phyloP scores from a whole-genome alignment of 1,140 invertebrate genomes.

The Cydia strobilella region DNA sequence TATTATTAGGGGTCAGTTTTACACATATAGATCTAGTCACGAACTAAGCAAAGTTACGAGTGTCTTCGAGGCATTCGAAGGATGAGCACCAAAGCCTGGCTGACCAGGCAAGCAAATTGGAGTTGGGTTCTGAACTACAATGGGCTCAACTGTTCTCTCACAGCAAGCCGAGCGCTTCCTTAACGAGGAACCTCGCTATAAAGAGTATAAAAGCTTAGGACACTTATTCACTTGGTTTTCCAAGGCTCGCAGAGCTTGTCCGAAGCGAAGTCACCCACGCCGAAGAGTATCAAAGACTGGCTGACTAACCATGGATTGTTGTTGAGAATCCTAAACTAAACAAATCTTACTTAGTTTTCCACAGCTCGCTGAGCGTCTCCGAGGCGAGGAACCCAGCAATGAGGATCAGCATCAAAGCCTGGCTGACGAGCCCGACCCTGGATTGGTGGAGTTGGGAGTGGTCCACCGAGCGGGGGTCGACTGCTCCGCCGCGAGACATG shows the following conservation, averaged over 20 bases:
- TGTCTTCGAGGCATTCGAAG: no score
- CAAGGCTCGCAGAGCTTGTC: neutral
- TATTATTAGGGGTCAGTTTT: no score
- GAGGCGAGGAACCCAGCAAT: slow-evolving; percentile 94
- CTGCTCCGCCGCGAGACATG: slow-evolving; percentile 52
- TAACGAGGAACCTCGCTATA: no score
- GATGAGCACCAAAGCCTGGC: no score
- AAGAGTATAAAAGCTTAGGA: no score
- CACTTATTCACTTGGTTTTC: neutral
- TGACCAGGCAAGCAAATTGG: no score
- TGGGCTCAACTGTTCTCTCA: no score
- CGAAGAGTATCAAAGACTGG: neutral
- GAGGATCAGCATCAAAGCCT: slow-evolving; percentile 92
- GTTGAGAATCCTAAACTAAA: no score
- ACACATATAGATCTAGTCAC: no score
- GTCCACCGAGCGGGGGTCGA: slow-evolving; percentile 83
- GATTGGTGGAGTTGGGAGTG: slow-evolving; percentile 95
- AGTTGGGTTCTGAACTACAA: no score
- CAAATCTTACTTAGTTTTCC: slow-evolving; percentile 90
- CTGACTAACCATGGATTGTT: neutral
- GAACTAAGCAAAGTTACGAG: no score
- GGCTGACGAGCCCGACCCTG: slow-evolving; percentile 91
- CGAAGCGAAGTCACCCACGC: neutral
- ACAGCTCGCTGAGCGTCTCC: slow-evolving; percentile 94
- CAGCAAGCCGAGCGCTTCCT: no score